phyloP scores from a whole-genome alignment of 2,888 invertebrate species.

The Rhamphomyia laevipes region DNA sequence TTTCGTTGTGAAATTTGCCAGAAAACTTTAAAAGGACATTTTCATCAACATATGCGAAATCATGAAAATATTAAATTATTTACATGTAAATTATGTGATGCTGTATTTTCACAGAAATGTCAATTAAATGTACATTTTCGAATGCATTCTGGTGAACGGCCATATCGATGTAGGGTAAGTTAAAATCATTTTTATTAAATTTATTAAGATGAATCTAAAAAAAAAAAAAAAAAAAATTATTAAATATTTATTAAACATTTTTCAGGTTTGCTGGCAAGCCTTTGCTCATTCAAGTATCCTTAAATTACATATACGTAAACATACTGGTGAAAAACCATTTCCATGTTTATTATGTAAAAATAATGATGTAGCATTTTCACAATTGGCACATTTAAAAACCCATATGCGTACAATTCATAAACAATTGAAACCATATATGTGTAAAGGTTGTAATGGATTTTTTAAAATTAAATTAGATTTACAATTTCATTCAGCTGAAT shows the following conservation, averaged over 20 bases:
- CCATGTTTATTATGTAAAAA: constrained; percentile 52
- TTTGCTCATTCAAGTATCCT: constrained; percentile 51
- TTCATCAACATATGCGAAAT: constrained; percentile 71
- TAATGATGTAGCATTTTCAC: constrained; percentile 58
- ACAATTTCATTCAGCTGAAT: constrained; percentile 49
- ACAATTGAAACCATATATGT: constrained; percentile 64
- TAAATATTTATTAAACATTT: background rate
- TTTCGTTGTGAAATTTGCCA: constrained; percentile 72
- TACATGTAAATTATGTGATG: constrained; percentile 65
- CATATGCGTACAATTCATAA: constrained; percentile 80
- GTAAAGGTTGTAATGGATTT: constrained; percentile 57
- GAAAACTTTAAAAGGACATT: constrained; percentile 67
- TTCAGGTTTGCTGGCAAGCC: constrained; percentile 48
- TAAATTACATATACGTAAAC: constrained; percentile 68
- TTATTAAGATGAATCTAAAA: background rate
- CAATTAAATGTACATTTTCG: constrained; percentile 74
- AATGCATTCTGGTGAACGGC: constrained; percentile 73
- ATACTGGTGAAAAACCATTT: constrained; percentile 80
- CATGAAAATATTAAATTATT: constrained; percentile 63
- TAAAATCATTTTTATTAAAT: background rate
- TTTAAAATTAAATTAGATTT: constrained; percentile 66
- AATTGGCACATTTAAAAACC: constrained; percentile 75
- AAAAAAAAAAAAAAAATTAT: background rate
- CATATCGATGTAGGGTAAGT: constrained; percentile 65
- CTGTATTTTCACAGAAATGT: constrained; percentile 70